These are phyloP conservation scores for Luperina nickerlii DNA, from an alignment of 2,888 invertebrate species.

Conservation along the genomic window DNA sequence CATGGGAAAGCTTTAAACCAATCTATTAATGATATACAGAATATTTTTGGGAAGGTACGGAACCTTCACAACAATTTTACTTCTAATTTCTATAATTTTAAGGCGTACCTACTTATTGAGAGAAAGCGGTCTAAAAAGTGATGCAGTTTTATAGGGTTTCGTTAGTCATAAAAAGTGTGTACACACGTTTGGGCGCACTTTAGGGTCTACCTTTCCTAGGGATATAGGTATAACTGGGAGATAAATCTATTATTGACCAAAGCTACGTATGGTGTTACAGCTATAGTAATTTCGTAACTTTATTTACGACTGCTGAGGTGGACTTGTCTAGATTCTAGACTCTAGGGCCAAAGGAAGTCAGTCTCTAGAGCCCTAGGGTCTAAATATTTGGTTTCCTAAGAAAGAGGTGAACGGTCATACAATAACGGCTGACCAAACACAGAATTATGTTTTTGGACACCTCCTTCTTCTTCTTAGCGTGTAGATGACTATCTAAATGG, in stretches of 20 bases:
- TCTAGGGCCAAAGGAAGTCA: neutral
- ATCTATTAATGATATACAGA: constrained; percentile 22
- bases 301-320: constrained; percentile 7
- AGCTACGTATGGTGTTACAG: neutral
- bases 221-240: neutral
- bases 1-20: constrained; percentile 54
- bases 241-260: constrained; percentile 18
- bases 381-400: neutral
- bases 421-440: neutral
- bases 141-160: too few relatives aligned
- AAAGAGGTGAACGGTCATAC: neutral
- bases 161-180: neutral
- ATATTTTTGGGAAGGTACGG: constrained; percentile 9
- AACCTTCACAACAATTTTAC: neutral
- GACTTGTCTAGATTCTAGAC: neutral
- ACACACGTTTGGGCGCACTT: neutral
- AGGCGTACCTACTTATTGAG: too few relatives aligned
- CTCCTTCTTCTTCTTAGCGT: too few relatives aligned
- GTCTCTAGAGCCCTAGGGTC: neutral
- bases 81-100: constrained; percentile 2
- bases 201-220: too few relatives aligned
- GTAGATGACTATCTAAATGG: too few relatives aligned
- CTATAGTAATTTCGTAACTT: neutral
- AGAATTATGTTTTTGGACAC: neutral
- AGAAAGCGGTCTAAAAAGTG: neutral